Evolutionary conservation across 2,888 invertebrate species (phyloP).

Genomic region (Tinea semifulvella): DNA sequence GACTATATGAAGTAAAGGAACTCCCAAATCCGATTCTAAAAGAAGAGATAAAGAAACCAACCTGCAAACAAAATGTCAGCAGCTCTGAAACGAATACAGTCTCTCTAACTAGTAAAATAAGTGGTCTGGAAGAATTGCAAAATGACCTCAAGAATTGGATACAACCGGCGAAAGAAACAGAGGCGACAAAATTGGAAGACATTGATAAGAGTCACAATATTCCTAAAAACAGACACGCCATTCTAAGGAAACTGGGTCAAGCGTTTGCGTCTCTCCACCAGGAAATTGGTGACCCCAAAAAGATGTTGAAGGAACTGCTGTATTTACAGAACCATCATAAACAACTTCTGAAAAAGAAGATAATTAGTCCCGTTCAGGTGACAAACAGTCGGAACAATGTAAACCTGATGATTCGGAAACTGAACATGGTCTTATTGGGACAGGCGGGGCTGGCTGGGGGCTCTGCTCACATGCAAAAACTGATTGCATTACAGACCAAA

Average conservation of each 20-base stretch:
- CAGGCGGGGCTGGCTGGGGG: constrained; percentile 67
- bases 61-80: constrained; percentile 35
- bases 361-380: constrained; percentile 36
- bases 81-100: constrained; percentile 44
- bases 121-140: constrained; percentile 62
- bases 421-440: constrained; percentile 69
- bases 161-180: constrained; percentile 17
- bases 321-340: constrained; percentile 50
- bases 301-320: constrained; percentile 47
- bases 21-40: no score
- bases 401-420: constrained; percentile 47
- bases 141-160: constrained; percentile 49
- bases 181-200: constrained; percentile 18
- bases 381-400: constrained; percentile 42
- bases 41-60: constrained; percentile 30
- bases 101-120: constrained; percentile 56
- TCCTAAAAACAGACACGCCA: constrained; percentile 40
- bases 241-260: constrained; percentile 35
- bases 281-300: constrained; percentile 59
- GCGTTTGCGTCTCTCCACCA: constrained; percentile 45
- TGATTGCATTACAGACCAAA: constrained; percentile 40
- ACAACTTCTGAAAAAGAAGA: constrained; percentile 41
- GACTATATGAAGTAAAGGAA: constrained; percentile 57
- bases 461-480: constrained; percentile 43
- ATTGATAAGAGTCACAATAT: constrained; percentile 25